Base-by-base conservation (phyloP, 1,140 invertebrate genomes). In the Leptinotarsa lineolata region DNA sequence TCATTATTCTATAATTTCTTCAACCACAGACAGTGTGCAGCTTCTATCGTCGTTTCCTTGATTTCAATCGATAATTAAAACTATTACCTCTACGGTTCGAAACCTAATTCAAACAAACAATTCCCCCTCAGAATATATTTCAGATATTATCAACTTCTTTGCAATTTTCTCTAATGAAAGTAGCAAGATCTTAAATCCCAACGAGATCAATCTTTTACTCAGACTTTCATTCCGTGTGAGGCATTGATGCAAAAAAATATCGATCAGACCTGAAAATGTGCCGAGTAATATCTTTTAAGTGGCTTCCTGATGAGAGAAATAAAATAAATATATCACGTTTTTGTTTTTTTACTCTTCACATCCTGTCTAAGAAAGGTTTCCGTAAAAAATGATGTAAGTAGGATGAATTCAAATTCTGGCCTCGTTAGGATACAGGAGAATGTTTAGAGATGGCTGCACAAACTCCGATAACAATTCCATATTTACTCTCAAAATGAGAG, bases 141-240 rank as follows among this genome's bases (percentile, higher is more conserved):
- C 5, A 54, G 48, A 54, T 54, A 16, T 54, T 54, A 54, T 54
- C 48, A 18, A 18, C 15, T 15, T 16, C 30, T 54, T 54, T 54
- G 48, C 48, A 54, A 54, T 54, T 54, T 54, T 54, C 48, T 54
- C 48, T 54, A 18, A 54, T 16, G 48, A 54, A 54, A 54, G 48
- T 54, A 54, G 4, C 16, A 0, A 16, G 48, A 54, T 16, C n/a
- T 12, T 54, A 54, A 54, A 54, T 18, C 48, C 30, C n/a, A 16
- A 54, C n/a, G 5, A 54, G 48, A 54, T 54, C n/a, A 18, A 54
- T 54, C 48, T 54, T 54, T 54, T 54, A 54, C 30, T 39, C 8
- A 3, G 30, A 54, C 48, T 54, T 54, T 54, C 48, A 54, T 54
- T 54, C 15, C n/a, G 15, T n/a, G 48, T 54, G 48, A 54, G n/a